A percentile compares a stretch with the other conserved stretches of the same genome.
These are phyloP conservation scores for Pithys albifrons DNA, from an alignment of 2,113 vertebrate genomes.

Conservation along the genomic window DNA sequence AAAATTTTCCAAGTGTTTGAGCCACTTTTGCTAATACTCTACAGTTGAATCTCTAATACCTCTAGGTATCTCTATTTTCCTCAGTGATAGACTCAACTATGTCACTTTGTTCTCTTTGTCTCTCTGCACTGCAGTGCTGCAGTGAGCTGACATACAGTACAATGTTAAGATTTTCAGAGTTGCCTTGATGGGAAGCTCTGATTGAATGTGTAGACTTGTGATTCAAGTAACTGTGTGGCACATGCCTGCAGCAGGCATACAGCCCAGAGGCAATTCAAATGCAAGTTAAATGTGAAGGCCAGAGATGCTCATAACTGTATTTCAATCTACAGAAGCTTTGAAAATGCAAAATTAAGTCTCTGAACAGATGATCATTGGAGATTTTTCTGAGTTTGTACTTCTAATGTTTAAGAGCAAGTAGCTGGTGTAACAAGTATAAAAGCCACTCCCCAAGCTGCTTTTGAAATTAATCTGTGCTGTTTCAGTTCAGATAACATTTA, in stretches of 20 bases:
- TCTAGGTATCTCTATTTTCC: background rate
- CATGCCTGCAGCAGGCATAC: background rate
- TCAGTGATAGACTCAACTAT: background rate
- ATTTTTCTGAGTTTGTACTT: conserved; percentile 24
- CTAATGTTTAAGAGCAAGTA: background rate
- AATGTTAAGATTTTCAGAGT: conserved; percentile 7
- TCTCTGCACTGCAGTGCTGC: background rate
- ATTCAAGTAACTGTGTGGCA: background rate
- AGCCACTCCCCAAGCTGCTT: background rate
- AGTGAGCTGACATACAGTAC: background rate
- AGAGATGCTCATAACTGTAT: background rate
- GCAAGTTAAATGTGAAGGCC: background rate
- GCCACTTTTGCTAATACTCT: background rate
- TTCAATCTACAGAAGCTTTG: background rate
- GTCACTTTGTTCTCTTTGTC: background rate
- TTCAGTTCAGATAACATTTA: background rate
- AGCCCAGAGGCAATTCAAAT: conserved; percentile 13
- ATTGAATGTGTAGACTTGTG: background rate
- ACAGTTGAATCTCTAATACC: background rate
- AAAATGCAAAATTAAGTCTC: conserved; percentile 12
- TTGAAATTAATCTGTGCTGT: background rate
- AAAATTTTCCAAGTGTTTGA: background rate
- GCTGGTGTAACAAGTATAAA: background rate
- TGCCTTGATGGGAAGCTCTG: background rate
- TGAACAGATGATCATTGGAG: background rate